Percentiles rank a stretch among this genome's conserved stretches.
Evolutionary conservation across 2,113 vertebrate genomes (phyloP).

Genomic region (Danionella cerebrum): DNA sequence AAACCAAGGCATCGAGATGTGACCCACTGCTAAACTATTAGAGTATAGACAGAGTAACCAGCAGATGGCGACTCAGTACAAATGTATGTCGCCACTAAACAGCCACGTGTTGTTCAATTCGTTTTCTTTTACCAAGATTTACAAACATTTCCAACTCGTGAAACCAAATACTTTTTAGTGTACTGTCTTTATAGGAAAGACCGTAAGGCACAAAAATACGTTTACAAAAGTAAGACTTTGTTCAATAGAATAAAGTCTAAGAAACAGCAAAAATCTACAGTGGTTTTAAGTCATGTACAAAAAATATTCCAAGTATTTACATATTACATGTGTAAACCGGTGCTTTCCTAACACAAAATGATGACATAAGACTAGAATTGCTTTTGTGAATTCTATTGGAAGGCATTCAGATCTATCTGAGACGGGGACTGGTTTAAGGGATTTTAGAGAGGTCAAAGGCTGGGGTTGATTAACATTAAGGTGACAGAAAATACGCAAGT

Average conservation of each 20-base stretch:
- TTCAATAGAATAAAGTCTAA: neutral
- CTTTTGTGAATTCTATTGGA: too few relatives aligned
- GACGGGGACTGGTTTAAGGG: slow-evolving; percentile 28
- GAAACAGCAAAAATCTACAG: neutral
- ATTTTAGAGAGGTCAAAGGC: slow-evolving; percentile 35
- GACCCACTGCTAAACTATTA: neutral
- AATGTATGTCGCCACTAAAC: neutral
- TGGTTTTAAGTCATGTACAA: slow-evolving; percentile 1
- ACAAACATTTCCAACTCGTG: slow-evolving; percentile 1
- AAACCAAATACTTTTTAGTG: neutral
- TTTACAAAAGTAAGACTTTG: neutral
- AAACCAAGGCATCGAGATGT: neutral
- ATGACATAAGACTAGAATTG: neutral
- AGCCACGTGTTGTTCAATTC: neutral
- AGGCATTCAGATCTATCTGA: too few relatives aligned
- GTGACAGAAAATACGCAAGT: slow-evolving; percentile 35
- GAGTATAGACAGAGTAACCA: neutral
- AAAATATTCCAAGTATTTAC: neutral
- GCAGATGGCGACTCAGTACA: slow-evolving; percentile 16
- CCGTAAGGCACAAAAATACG: slow-evolving; percentile 13
- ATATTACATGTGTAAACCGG: neutral
- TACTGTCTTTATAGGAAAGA: neutral
- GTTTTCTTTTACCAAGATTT: neutral
- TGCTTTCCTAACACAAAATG: neutral
- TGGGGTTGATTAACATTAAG: slow-evolving; percentile 51